Evolutionary conservation across 2,888 invertebrate species (phyloP).

Genomic region (Macaria notata): DNA sequence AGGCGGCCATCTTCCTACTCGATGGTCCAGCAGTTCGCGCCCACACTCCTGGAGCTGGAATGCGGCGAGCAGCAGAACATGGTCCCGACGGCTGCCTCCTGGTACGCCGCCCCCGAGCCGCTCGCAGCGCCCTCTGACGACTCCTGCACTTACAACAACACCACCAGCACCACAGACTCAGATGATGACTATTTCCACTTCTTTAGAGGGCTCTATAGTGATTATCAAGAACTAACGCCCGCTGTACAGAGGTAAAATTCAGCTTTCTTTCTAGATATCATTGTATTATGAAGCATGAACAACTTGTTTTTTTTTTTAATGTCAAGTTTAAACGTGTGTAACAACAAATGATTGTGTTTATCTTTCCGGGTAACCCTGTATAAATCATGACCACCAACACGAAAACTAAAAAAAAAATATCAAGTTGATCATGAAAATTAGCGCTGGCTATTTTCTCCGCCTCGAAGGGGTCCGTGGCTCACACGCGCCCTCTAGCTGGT

Average conservation of each 20-base stretch:
- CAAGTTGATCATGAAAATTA: too few relatives aligned
- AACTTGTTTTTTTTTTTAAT: too few relatives aligned
- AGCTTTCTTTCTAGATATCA: not conserved
- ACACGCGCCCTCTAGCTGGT: too few relatives aligned
- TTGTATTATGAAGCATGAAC: too few relatives aligned
- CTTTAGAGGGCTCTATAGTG: slow-evolving; percentile 66
- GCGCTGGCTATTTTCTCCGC: too few relatives aligned
- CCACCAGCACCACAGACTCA: slow-evolving; percentile 34
- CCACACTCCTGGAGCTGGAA: slow-evolving; percentile 30
- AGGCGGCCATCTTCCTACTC: slow-evolving; percentile 39
- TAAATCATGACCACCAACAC: too few relatives aligned
- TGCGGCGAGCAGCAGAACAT: slow-evolving; percentile 43
- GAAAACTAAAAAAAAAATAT: too few relatives aligned
- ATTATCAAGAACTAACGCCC: slow-evolving; percentile 59
- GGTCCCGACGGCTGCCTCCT: slow-evolving; percentile 33
- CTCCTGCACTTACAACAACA: slow-evolving; percentile 12
- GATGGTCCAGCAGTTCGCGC: slow-evolving; percentile 24
- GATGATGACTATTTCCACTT: slow-evolving; percentile 73
- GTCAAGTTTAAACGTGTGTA: too few relatives aligned
- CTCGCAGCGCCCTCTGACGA: slow-evolving; percentile 1
- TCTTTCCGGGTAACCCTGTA: too few relatives aligned
- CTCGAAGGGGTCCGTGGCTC: too few relatives aligned
- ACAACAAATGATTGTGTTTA: too few relatives aligned
- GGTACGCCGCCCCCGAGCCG: slow-evolving; percentile 38
- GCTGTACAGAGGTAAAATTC: slow-evolving; percentile 7